Conservation (phyloP, 2,113 vertebrate species). For the Alethe diademata region DNA sequence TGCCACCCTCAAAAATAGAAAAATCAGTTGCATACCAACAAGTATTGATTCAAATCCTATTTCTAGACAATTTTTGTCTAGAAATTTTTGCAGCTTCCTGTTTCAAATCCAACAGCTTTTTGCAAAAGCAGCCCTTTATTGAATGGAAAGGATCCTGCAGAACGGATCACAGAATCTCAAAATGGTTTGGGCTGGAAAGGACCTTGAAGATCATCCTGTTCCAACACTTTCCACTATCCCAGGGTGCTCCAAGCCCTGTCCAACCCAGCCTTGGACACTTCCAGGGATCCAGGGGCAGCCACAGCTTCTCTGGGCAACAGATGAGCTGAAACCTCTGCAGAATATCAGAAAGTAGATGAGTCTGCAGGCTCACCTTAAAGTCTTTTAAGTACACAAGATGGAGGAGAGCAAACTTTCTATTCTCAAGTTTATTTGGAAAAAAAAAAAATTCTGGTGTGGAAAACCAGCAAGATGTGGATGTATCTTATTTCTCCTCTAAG, state of each 20-base stretch:
- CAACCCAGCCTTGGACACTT: fast-evolving
- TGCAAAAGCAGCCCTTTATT: background rate
- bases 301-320: background rate
- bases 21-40: background rate
- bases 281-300: background rate
- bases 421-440: background rate
- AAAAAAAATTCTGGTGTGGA: background rate
- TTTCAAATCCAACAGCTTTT: background rate
- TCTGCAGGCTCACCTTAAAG: background rate
- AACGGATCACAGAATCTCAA: background rate
- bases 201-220: fast-evolving
- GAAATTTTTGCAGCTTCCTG: background rate
- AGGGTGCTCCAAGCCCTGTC: background rate
- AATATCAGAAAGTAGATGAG: fast-evolving
- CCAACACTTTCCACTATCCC: fast-evolving
- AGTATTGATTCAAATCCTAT: background rate
- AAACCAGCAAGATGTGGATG: background rate
- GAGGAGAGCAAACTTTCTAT: background rate
- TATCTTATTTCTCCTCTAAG: background rate
- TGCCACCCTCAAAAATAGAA: background rate
- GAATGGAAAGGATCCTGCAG: background rate
- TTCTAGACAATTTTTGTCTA: background rate
- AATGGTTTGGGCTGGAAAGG: background rate
- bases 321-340: fast-evolving
- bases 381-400: background rate